Evolutionary conservation across 2,797 vertebrate species (phyloP).

Genomic region (Dendrocincla tyrannina): DNA sequence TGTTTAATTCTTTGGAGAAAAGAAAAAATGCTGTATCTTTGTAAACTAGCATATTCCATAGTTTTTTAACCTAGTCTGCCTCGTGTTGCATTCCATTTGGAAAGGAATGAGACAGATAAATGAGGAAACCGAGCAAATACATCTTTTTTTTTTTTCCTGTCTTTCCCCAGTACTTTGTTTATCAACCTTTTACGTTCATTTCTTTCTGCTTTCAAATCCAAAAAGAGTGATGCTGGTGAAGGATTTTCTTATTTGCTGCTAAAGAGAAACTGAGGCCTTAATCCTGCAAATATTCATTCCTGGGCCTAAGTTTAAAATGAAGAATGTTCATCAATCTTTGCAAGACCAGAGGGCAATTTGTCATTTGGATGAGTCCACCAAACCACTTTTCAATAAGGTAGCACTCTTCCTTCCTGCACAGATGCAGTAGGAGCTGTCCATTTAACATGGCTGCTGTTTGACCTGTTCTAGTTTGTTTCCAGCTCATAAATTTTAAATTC

Average conservation of each 20-base stretch:
- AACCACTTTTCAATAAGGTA: neutral
- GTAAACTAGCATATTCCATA: neutral
- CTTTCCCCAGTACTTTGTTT: neutral
- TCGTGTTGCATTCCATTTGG: neutral
- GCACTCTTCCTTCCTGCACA: neutral
- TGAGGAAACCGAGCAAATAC: neutral
- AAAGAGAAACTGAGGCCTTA: neutral
- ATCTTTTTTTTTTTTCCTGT: neutral
- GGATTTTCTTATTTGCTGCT: neutral
- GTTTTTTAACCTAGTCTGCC: neutral
- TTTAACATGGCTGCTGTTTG: neutral
- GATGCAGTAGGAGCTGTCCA: neutral
- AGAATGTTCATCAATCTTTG: neutral
- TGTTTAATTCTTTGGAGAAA: neutral
- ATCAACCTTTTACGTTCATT: neutral
- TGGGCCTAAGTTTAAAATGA: neutral
- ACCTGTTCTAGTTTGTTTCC: slow-evolving; percentile 17
- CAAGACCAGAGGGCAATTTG: neutral
- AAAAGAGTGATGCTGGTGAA: neutral
- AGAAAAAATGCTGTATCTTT: neutral
- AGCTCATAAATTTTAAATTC: slow-evolving; percentile 30
- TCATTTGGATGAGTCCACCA: neutral
- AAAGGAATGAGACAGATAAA: neutral
- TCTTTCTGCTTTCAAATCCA: neutral
- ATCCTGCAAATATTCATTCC: neutral